phyloP scores from a whole-genome alignment of 1,140 invertebrate genomes.

The Leptinotarsa undecemlineata region DNA sequence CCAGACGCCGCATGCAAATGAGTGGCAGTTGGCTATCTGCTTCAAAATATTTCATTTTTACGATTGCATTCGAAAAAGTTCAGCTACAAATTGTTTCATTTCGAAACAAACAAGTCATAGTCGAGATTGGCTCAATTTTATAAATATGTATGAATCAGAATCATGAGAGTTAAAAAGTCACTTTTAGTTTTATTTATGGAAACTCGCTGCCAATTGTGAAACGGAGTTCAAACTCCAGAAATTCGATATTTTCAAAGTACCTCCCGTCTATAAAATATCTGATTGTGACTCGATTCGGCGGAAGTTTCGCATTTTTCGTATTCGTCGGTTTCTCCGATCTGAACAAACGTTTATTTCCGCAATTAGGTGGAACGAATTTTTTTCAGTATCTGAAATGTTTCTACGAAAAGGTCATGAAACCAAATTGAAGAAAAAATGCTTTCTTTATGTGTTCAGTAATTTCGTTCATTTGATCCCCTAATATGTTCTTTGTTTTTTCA shows the following conservation, averaged over 20 bases:
- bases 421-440: too few species aligned
- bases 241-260: slow-evolving; percentile 7
- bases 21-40: slow-evolving; percentile 28
- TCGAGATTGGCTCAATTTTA: slow-evolving; percentile 25
- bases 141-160: slow-evolving; percentile 29
- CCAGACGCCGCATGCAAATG: slow-evolving; percentile 25
- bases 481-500: too few species aligned
- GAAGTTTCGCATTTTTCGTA: not conserved
- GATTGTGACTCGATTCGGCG: not conserved
- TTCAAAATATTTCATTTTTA: slow-evolving; percentile 25
- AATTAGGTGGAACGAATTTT: too few species aligned
- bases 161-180: slow-evolving; percentile 24
- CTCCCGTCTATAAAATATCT: not conserved
- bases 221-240: not conserved
- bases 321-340: too few species aligned
- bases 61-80: slow-evolving; percentile 26
- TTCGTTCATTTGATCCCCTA: too few species aligned
- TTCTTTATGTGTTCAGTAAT: too few species aligned
- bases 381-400: too few species aligned
- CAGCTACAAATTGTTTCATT: slow-evolving; percentile 26
- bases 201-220: slow-evolving; percentile 5
- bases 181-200: slow-evolving; percentile 22
- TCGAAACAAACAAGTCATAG: slow-evolving; percentile 20
- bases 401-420: too few species aligned
- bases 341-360: too few species aligned